Base-by-base conservation (phyloP, 2,888 invertebrate species). In the Heliconius cydno region DNA sequence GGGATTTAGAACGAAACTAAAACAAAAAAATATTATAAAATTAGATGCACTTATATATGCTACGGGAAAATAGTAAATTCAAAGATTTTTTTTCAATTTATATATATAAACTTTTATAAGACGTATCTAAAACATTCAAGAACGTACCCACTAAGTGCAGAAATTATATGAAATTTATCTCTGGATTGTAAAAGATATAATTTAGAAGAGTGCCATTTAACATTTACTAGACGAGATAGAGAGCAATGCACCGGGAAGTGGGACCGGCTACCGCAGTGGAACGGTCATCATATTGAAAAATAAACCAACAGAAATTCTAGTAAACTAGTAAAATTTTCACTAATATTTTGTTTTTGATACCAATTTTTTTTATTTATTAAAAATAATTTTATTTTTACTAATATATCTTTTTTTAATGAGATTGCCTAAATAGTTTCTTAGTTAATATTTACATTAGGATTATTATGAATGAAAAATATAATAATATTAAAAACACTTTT, bases 1-100 rank as follows among this genome's bases (percentile, higher is more conserved):
- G 13, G 98, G 98, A 91, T 98, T 98, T 82, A 98, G 96, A 65
- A 98, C 98, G 92, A 98, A 98, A 94, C 98, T 98, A 94, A 76
- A 94, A 95, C 89, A 91, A 92, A 88, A 88, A 82, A 83, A 81
- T 65, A 65, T 65, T 28, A 65, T 65, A 28, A 65, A 65, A 65
- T n/a, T n/a, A 60, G 1, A 60, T 25, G 13, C 2, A 63, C 25
- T 25, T 60, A 30, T 0, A 60, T 25, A 25, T 63, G 1, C 10
- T 13, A 25, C 12, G 1, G 13, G 3, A 25, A 63, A 63, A 25
- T 25, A 28, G 4, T 25, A 25, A 63, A 60, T 1, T 0, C 12
- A 12, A 63, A 1, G n/a, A 12, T 10, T 2, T 7, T 52, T 52
- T 52, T 19, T 52, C 19, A 2, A 7, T 7, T 52, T 52, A 52